Percentiles rank a stretch among this genome's conserved stretches.
phyloP scores from a whole-genome alignment of 2,113 vertebrate genomes.

The Peucedramus taeniatus region DNA sequence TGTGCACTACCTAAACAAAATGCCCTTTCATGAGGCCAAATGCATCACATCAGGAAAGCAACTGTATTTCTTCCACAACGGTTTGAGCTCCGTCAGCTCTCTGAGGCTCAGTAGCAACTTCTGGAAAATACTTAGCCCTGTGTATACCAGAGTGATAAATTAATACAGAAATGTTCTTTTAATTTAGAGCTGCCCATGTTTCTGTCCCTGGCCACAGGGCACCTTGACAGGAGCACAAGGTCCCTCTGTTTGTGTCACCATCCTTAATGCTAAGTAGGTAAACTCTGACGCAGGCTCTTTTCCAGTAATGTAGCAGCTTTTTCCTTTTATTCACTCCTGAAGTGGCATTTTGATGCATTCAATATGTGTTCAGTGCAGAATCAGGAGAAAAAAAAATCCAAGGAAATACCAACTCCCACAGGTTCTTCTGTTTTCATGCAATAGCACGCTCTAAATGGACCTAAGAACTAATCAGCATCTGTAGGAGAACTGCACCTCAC shows the following conservation, averaged over 20 bases:
- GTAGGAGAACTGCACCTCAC: not conserved
- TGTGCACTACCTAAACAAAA: constrained; percentile 33
- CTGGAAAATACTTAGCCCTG: constrained; percentile 50
- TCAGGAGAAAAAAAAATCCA: not conserved
- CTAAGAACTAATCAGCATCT: not conserved
- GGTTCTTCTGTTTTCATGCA: not conserved
- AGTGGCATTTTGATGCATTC: not conserved
- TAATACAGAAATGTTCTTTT: constrained; percentile 50
- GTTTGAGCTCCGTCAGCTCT: not conserved
- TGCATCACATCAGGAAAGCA: constrained; percentile 18
- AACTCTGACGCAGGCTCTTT: constrained; percentile 3
- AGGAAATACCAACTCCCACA: constrained; percentile 4
- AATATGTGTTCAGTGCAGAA: not conserved
- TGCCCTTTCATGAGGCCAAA: constrained; percentile 47
- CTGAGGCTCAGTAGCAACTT: not conserved
- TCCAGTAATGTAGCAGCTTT: not conserved
- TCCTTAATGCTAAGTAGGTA: constrained; percentile 4
- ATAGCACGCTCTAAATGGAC: not conserved
- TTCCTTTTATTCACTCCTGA: not conserved
- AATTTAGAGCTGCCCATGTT: not conserved
- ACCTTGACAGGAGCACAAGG: constrained; percentile 1
- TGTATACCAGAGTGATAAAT: constrained; percentile 30
- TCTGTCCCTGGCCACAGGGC: not conserved
- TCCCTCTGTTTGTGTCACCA: constrained; percentile 42
- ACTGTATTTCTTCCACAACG: constrained; percentile 46